A percentile compares a stretch with the other conserved stretches of the same genome.
Evolutionary conservation across 1,140 invertebrate species (phyloP).

Genomic region (Euschistus heros): DNA sequence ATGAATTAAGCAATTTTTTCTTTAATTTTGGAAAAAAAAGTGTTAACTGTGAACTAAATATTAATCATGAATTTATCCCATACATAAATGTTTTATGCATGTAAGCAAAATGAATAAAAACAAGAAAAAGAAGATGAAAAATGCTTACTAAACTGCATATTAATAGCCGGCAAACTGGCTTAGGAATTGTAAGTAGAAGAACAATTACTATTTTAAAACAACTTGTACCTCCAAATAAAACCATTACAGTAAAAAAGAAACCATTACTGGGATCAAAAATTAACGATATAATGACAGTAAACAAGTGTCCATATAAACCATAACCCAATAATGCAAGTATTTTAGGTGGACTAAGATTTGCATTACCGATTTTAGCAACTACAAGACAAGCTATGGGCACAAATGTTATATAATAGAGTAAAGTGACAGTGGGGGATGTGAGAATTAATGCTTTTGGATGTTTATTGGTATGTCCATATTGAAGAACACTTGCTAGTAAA

Average conservation of each 20-base stretch:
- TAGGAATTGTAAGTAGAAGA: conserved; percentile 36
- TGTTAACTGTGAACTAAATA: not conserved
- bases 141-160: conserved; percentile 37
- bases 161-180: conserved; percentile 38
- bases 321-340: conserved; percentile 38
- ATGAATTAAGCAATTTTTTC: not conserved
- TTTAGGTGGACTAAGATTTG: conserved; percentile 34
- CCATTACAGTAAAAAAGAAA: conserved; percentile 37
- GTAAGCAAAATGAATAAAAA: conserved; percentile 41
- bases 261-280: conserved; percentile 35
- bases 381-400: conserved; percentile 35
- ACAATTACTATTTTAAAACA: conserved; percentile 37
- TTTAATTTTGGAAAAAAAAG: not conserved
- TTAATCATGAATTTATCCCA: conserved; percentile 17
- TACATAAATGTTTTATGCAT: conserved; percentile 37
- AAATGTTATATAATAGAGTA: conserved; percentile 33
- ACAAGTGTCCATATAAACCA: conserved; percentile 39
- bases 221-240: conserved; percentile 38
- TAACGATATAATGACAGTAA: conserved; percentile 36
- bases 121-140: conserved; percentile 38
- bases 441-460: conserved; percentile 25
- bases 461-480: conserved; percentile 36
- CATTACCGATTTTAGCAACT: conserved; percentile 33
- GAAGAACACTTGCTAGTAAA: conserved; percentile 33
- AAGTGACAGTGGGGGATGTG: conserved; percentile 32